A percentile compares a stretch with the other conserved stretches of the same genome.
These are phyloP conservation scores for Phytoseiulus persimilis DNA, from an alignment of 2,888 invertebrate species.

Conservation along the genomic window DNA sequence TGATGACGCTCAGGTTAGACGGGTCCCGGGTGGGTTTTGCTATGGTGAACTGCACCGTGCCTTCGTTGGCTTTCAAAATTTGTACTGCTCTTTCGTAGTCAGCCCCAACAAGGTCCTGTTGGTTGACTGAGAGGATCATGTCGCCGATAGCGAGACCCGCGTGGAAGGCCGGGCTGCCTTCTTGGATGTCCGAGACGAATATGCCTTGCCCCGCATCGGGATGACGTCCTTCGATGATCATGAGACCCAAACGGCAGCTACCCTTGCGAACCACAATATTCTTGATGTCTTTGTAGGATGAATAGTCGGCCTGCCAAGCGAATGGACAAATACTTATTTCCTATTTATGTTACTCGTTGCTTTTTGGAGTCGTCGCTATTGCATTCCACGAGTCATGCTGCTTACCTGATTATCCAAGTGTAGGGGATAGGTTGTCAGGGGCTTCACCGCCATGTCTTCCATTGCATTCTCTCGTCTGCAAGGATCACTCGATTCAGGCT, in stretches of 20 bases:
- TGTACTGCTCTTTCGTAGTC: conserved; percentile 60
- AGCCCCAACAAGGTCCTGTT: conserved; percentile 74
- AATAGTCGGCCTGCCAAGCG: not conserved
- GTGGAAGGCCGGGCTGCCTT: conserved; percentile 65
- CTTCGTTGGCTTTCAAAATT: conserved; percentile 43
- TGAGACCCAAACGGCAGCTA: conserved; percentile 73
- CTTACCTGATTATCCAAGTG: conserved; percentile 72
- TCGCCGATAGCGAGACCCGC: conserved; percentile 92
- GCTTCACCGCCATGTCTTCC: conserved; percentile 78
- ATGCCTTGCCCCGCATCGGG: conserved; percentile 83
- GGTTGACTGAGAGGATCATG: conserved; percentile 90
- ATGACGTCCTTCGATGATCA: conserved; percentile 90
- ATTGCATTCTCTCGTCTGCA: conserved; percentile 63
- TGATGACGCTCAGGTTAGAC: conserved; percentile 23
- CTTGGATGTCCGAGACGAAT: conserved; percentile 84
- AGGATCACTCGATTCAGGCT: conserved; percentile 48
- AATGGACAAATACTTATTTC: conserved; percentile 38
- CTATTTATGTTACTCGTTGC: not conserved
- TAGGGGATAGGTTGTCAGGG: conserved; percentile 73
- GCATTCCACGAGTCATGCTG: not conserved
- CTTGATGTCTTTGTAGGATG: conserved; percentile 14
- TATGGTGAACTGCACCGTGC: conserved; percentile 32
- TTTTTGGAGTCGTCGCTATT: no score
- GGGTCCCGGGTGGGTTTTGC: conserved; percentile 32
- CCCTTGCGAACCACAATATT: conserved; percentile 55